Base-by-base conservation (phyloP, 2,797 vertebrate species). In the Sebastes umbrosus region DNA sequence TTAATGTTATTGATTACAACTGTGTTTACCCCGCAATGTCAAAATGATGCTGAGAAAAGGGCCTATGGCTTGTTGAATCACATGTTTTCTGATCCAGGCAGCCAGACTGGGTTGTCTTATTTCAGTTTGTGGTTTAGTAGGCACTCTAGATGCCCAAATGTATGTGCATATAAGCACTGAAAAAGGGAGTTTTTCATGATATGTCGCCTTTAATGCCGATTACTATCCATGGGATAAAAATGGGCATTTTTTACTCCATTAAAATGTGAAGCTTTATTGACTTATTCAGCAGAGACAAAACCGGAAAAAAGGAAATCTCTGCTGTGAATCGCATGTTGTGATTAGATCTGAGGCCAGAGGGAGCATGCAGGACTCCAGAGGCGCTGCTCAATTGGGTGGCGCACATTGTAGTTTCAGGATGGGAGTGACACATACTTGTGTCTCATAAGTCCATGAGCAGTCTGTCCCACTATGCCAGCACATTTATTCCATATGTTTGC, bases 331-430 rank as follows among this genome's bases (percentile, higher is more conserved):
- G 32, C 25, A n/a, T 46, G 8, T 27, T 43, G n/a, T 55, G 59
- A 78, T 62, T 74, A 16, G 27, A 60, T 81, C 5, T 57, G 80
- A 57, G 52, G n/a, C 55, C 8, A 58, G 59, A 72, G 55, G 69
- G 58, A 39, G 43, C 39, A 1, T 0, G 32, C 12, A 24, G 59
- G 59, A 31, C 69, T 55, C 29, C 32, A 70, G 78, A 67, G 54
- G 43, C 62, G 5, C 3, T n/a, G 32, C 59, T 20, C 32, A 31
- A 29, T 12, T 24, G 29, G 59, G 57, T 34, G 18, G 6, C 20
- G 31, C 34, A 29, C 25, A 69, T 52, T 1, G 67, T 22, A 69
- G 52, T 34, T 62, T 57, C 16, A 50, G 65, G 14, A 52, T 16
- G 32, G 8, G 16, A 34, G 25, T 16, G 29, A 8, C n/a, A 32